Evolutionary conservation across 2,113 vertebrate genomes (phyloP).

Genomic region (Bettongia penicillata): DNA sequence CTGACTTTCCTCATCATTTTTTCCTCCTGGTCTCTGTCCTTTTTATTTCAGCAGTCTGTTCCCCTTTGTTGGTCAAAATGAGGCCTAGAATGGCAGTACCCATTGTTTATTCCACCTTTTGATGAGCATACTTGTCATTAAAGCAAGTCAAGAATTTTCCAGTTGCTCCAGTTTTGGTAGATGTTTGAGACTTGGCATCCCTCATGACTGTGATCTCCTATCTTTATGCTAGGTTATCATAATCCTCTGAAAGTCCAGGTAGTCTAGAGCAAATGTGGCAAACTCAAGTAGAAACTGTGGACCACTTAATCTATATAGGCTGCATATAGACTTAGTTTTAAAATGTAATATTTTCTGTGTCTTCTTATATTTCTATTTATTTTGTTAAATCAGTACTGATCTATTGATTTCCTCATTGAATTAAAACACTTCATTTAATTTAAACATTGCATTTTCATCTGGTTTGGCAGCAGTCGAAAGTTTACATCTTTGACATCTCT

Average conservation of each 20-base stretch:
- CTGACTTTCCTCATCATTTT: neutral
- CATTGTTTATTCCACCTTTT: neutral
- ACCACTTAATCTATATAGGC: neutral
- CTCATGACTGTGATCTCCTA: neutral
- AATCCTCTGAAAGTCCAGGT: neutral
- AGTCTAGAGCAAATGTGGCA: neutral
- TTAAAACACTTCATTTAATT: too few relatives aligned
- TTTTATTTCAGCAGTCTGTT: neutral
- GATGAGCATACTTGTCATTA: neutral
- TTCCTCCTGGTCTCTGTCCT: neutral
- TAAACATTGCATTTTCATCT: neutral
- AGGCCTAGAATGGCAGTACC: neutral
- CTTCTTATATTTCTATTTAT: neutral
- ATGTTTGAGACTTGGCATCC: neutral
- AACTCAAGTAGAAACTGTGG: neutral
- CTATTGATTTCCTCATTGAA: too few relatives aligned
- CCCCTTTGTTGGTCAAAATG: neutral
- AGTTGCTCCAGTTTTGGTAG: neutral
- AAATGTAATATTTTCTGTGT: neutral
- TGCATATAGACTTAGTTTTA: neutral
- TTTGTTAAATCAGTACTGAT: neutral
- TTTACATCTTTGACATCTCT: neutral
- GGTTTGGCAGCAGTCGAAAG: neutral
- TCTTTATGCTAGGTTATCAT: neutral
- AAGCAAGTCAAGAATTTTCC: neutral